These are phyloP conservation scores for Capromys pilorides DNA, from an alignment of 2,797 vertebrate species.

Conservation along the genomic window DNA sequence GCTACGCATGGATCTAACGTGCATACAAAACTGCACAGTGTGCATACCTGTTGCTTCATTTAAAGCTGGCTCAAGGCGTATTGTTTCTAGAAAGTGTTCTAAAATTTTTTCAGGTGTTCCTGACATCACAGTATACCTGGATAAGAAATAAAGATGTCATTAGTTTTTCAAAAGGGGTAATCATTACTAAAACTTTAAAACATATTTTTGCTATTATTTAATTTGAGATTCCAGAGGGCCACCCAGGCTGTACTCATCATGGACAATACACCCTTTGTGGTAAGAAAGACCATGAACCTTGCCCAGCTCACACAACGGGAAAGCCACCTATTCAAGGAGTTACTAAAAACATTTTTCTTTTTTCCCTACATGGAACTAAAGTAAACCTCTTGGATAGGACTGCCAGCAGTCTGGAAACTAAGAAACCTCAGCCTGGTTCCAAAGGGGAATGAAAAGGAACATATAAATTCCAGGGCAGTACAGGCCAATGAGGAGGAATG, in stretches of 20 bases:
- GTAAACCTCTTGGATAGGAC: conserved; percentile 18
- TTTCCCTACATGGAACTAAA: conserved; percentile 38
- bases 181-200: background rate
- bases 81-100: conserved; percentile 98
- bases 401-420: conserved; percentile 9
- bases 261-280: background rate
- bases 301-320: background rate
- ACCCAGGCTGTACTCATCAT: background rate
- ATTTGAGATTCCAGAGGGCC: conserved; percentile 23
- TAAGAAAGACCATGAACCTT: background rate
- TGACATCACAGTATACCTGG: conserved; percentile 98
- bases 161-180: conserved; percentile 55
- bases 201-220: background rate
- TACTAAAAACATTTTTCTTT: background rate
- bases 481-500: background rate
- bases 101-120: conserved; percentile 99
- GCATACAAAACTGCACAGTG: background rate
- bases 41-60: conserved; percentile 91
- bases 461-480: conserved; percentile 19
- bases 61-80: conserved; percentile 94
- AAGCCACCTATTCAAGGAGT: background rate
- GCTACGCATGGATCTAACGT: background rate
- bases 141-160: conserved; percentile 73
- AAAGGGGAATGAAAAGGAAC: conserved; percentile 26
- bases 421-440: conserved; percentile 9